phyloP scores from a whole-genome alignment of 2,797 vertebrate species.

The Macropodus opercularis region DNA sequence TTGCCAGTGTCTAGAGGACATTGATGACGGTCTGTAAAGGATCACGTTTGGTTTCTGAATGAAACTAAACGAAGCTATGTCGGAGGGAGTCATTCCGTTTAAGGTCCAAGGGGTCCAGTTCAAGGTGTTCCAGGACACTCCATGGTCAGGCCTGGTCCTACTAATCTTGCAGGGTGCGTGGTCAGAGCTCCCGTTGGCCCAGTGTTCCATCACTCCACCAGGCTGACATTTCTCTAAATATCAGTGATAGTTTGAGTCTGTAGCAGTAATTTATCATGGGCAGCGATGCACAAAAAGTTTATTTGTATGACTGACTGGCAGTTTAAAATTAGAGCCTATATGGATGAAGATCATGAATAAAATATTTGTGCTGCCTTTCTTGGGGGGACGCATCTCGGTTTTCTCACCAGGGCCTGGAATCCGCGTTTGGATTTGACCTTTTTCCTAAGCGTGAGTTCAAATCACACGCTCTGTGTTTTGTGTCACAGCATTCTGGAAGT shows the following conservation, averaged over 20 bases:
- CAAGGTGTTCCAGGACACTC: too few species aligned
- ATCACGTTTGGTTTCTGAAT: too few species aligned
- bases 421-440: constrained; percentile 1
- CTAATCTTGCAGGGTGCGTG: constrained; percentile 73
- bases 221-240: constrained; percentile 70
- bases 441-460: not conserved
- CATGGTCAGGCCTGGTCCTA: constrained; percentile 56
- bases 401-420: constrained; percentile 8
- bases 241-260: constrained; percentile 65
- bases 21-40: not conserved
- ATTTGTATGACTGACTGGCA: constrained; percentile 5
- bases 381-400: not conserved
- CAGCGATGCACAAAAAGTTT: constrained; percentile 29
- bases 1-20: not conserved
- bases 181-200: constrained; percentile 41
- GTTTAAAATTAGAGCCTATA: not conserved
- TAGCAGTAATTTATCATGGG: constrained; percentile 54
- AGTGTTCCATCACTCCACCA: constrained; percentile 64
- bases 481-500: constrained; percentile 26
- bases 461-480: not conserved
- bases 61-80: not conserved
- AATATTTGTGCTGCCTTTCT: not conserved
- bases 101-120: not conserved
- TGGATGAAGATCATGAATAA: not conserved
- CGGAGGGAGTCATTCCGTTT: not conserved